Conservation (phyloP, 2,888 invertebrate species). For the Amphiduros pacificus region DNA sequence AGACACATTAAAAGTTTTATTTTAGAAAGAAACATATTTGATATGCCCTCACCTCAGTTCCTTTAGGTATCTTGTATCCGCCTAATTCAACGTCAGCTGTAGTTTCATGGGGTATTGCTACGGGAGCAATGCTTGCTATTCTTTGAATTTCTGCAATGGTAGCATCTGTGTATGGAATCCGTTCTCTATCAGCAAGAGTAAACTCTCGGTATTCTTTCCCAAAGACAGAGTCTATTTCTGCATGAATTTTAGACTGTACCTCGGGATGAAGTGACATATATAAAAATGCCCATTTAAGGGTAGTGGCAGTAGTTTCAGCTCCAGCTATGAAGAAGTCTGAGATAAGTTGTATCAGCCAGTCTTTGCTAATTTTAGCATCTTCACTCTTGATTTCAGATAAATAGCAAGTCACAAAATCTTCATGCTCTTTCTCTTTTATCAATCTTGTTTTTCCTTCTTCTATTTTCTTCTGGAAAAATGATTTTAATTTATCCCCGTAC, state of each 20-base stretch:
- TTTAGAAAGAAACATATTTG: too few relatives aligned
- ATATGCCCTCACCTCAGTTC: not conserved
- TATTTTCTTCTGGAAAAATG: too few relatives aligned
- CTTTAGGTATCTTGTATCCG: not conserved
- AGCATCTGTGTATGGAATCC: conserved; percentile 1
- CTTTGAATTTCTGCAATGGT: conserved; percentile 2
- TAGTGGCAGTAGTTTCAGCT: conserved; percentile 4
- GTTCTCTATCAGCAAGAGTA: not conserved
- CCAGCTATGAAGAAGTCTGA: conserved; percentile 6
- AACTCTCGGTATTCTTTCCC: not conserved
- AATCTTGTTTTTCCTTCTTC: too few relatives aligned
- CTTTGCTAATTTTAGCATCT: not conserved
- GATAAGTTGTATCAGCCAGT: conserved; percentile 5
- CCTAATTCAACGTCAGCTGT: conserved; percentile 3
- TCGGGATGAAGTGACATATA: conserved; percentile 6
- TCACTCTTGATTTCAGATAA: too few relatives aligned
- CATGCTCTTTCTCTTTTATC: too few relatives aligned
- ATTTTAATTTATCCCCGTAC: too few relatives aligned
- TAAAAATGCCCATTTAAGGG: conserved; percentile 2
- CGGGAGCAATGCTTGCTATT: not conserved
- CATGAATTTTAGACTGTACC: not conserved
- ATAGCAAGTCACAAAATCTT: too few relatives aligned
- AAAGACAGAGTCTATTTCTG: not conserved
- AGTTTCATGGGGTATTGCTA: conserved; percentile 3
- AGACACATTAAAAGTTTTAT: too few relatives aligned